phyloP scores from a whole-genome alignment of 1,140 invertebrate genomes.

The Lithobius niger region DNA sequence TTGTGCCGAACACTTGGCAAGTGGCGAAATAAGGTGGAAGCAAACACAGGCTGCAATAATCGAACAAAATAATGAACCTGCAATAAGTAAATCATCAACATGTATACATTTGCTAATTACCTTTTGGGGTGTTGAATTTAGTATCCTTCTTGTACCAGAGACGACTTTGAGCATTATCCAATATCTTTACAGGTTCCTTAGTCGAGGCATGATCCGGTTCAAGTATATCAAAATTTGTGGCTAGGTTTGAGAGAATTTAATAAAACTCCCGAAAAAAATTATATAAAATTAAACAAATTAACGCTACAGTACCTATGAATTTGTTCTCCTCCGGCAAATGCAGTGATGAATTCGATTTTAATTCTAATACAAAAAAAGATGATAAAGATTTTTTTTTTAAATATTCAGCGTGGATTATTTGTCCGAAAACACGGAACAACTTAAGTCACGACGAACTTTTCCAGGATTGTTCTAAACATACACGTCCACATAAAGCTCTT shows the following conservation, averaged over 20 bases:
- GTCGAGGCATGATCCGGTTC: slow-evolving; percentile 13
- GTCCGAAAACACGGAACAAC: no score
- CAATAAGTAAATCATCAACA: not conserved
- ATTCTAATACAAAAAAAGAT: no score
- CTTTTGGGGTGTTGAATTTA: slow-evolving; percentile 66
- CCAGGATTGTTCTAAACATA: no score
- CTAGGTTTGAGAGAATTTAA: slow-evolving; percentile 19
- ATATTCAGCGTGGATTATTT: no score
- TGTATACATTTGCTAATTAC: not conserved
- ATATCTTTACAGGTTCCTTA: slow-evolving; percentile 18
- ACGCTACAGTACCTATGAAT: slow-evolving; percentile 44
- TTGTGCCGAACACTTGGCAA: slow-evolving; percentile 41
- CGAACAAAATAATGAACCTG: not conserved
- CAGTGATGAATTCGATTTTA: slow-evolving; percentile 26
- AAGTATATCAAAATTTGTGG: slow-evolving; percentile 60
- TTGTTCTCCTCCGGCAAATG: slow-evolving; percentile 60
- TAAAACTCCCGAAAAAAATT: not conserved
- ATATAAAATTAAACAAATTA: not conserved
- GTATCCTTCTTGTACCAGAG: slow-evolving; percentile 77
- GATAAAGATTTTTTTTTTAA: no score
- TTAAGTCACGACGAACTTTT: no score
- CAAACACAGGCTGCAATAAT: slow-evolving; percentile 42
- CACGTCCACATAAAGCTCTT: no score
- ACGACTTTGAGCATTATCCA: slow-evolving; percentile 25
- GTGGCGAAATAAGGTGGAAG: slow-evolving; percentile 55